These are phyloP conservation scores for Corythornis cristatus DNA, from an alignment of 2,113 vertebrate species.

Conservation along the genomic window DNA sequence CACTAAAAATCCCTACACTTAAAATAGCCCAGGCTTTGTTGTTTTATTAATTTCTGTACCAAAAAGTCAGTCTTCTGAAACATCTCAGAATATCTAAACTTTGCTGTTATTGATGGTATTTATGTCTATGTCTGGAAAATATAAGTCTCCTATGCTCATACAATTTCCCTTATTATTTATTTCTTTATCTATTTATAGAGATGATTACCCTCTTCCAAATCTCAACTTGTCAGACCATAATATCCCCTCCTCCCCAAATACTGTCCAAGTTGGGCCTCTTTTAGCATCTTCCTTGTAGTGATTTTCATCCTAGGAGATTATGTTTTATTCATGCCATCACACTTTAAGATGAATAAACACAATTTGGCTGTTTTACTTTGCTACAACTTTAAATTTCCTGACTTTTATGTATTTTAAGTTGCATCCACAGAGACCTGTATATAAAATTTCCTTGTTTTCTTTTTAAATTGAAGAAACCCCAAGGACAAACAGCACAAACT, in stretches of 20 bases:
- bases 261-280: not conserved
- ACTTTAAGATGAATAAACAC: slow-evolving; percentile 42
- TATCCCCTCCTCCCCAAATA: not conserved
- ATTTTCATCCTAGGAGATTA: slow-evolving; percentile 16
- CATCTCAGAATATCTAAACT: slow-evolving; percentile 27
- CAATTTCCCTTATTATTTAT: slow-evolving; percentile 21
- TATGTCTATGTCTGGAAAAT: slow-evolving; percentile 30
- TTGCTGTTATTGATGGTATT: slow-evolving; percentile 40
- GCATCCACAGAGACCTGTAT: not conserved
- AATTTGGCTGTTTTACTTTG: slow-evolving; percentile 24
- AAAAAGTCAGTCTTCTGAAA: slow-evolving; percentile 18
- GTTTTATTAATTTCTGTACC: slow-evolving; percentile 7
- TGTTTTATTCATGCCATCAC: slow-evolving; percentile 39
- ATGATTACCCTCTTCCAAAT: slow-evolving; percentile 36
- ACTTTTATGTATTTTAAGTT: slow-evolving; percentile 47
- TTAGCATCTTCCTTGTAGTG: not conserved
- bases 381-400: not conserved
- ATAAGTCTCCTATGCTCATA: not conserved
- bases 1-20: not conserved
- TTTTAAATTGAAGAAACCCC: slow-evolving; percentile 39
- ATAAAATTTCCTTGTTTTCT: slow-evolving; percentile 35
- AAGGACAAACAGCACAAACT: not conserved
- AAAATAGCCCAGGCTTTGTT: slow-evolving; percentile 10
- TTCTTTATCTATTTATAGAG: slow-evolving; percentile 48
- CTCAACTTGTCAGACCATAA: slow-evolving; percentile 4